Base-by-base conservation (phyloP, 1,140 invertebrate genomes). In the Nasonia giraulti region DNA sequence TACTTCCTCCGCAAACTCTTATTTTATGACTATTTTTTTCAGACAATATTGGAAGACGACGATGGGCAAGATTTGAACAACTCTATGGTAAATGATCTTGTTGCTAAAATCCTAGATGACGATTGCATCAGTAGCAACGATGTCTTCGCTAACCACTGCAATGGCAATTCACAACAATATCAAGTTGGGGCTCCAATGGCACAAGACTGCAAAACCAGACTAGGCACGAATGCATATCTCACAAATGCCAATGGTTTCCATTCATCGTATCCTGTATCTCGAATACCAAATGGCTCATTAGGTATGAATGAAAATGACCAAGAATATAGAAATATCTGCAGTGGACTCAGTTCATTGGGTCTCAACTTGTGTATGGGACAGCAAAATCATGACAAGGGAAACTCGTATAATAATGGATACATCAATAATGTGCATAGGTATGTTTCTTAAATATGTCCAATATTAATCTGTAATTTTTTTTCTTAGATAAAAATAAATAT, bases 31-130 rank as follows among this genome's bases (percentile, higher is more conserved):
- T 68, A 62, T 62, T 7, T 14, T 14, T 69, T 83, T 20, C n/a
- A 84, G 78, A 71, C 77, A 20, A 83, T 83, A 83, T 90, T 92
- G 91, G 94, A 95, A 89, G 94, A 94, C 89, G 92, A 94, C 44
- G 93, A 93, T 77, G 88, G 89, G 78, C 90, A 91, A 87, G 93
- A 92, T 88, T 85, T 95, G 85, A 94, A 95, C 87, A 95, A 94
- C 87, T 93, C 94, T n/a, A 94, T 95, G 94, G 94, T 95, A 73
- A 94, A 94, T 85, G 95, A 95, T 89, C 91, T 95, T 88, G 95
- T 95, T 87, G 94, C 94, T 44, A 95, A 95, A 88, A 94, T 95
- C 87, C 92, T 95, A 27, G 95, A 95, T 87, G 95, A 95, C 80
- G 94, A 94, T 84, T 93, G 93, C 84, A 91, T 94, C 75, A 88